Evolutionary conservation across 1,140 invertebrate species (phyloP).

Genomic region (Drosophila virilis): DNA sequence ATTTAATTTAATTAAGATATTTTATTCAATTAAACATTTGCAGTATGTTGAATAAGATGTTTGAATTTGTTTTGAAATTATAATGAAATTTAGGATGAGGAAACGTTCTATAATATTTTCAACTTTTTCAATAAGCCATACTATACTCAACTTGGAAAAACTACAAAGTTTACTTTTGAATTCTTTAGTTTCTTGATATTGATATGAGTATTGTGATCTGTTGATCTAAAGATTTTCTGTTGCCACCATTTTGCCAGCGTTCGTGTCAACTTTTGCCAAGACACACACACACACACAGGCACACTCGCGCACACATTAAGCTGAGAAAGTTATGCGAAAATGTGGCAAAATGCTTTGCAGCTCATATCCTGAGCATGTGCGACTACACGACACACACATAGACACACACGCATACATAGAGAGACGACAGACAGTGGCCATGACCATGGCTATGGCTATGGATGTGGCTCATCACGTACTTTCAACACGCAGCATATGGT

Average conservation of each 20-base stretch:
- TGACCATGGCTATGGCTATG: not conserved
- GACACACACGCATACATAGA: not conserved
- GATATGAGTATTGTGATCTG: not conserved
- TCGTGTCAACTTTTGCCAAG: conserved; percentile 12
- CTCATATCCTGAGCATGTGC: conserved; percentile 44
- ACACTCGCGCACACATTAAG: conserved; percentile 4
- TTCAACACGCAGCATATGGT: conserved; percentile 57
- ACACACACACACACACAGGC: conserved; percentile 5
- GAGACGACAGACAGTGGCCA: conserved; percentile 2
- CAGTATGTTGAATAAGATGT: too few species aligned
- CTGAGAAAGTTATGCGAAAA: conserved; percentile 40
- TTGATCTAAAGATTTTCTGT: conserved; percentile 9
- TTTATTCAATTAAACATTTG: too few species aligned
- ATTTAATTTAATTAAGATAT: too few species aligned
- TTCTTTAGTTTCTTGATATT: not conserved
- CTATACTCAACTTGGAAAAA: not conserved
- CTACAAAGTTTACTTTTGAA: not conserved
- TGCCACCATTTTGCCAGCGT: not conserved
- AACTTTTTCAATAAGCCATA: too few species aligned
- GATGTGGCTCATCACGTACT: conserved; percentile 45
- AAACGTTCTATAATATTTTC: too few species aligned
- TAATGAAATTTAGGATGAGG: too few species aligned
- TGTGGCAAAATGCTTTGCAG: conserved; percentile 53
- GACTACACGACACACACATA: conserved; percentile 1
- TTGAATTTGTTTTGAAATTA: too few species aligned